These are phyloP conservation scores for Crocidura indochinensis DNA, from an alignment of 2,797 vertebrate genomes.

Conservation along the genomic window DNA sequence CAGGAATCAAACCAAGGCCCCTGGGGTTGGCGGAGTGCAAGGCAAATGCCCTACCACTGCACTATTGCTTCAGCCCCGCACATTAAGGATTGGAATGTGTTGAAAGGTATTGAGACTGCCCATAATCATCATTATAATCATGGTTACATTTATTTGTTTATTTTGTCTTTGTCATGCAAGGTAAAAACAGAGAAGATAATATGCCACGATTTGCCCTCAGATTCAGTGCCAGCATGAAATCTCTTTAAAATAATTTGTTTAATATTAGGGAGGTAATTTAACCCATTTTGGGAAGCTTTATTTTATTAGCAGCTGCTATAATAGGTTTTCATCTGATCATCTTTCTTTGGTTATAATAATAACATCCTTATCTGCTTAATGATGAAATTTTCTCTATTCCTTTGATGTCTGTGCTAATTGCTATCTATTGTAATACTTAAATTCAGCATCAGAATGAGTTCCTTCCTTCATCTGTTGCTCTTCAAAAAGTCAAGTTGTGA, in stretches of 20 bases:
- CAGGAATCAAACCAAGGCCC: too few species aligned
- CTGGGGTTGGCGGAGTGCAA: too few species aligned
- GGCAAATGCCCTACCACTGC: too few species aligned
- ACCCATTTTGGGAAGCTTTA: conserved; percentile 78
- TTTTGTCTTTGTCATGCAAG: conserved; percentile 66
- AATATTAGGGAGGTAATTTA: conserved; percentile 80
- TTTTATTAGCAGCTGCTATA: conserved; percentile 83
- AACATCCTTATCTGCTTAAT: conserved; percentile 74
- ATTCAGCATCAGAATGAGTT: conserved; percentile 71
- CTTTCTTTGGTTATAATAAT: conserved; percentile 80
- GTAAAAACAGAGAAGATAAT: neutral
- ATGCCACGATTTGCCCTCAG: conserved; percentile 50
- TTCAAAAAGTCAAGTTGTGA: conserved; percentile 76
- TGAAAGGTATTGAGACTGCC: conserved; percentile 6
- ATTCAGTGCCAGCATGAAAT: conserved; percentile 64
- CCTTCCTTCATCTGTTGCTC: conserved; percentile 67
- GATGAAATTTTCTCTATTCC: conserved; percentile 76
- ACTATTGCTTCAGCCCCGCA: too few species aligned
- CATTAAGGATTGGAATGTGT: neutral
- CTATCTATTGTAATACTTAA: conserved; percentile 82
- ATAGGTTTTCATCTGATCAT: conserved; percentile 78
- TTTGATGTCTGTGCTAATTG: conserved; percentile 81
- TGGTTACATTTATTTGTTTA: conserved; percentile 4
- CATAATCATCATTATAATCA: neutral
- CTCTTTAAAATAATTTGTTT: conserved; percentile 79